These are phyloP conservation scores for Triops cancriformis DNA, from an alignment of 1,140 invertebrate species.

Conservation along the genomic window DNA sequence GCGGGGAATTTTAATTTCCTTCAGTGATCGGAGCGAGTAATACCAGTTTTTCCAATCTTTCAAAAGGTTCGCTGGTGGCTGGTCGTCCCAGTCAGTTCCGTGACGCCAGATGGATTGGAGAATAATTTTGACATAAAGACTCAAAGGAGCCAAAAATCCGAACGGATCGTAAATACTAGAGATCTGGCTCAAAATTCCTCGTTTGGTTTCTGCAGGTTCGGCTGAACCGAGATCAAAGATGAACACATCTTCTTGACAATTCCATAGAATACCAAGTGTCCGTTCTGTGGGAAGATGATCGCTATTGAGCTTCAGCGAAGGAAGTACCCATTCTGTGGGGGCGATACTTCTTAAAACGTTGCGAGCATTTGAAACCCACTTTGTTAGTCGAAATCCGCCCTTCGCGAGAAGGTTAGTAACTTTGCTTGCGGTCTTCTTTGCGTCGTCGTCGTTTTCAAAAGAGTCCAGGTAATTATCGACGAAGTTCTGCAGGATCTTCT, in stretches of 20 bases:
- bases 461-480: conserved; percentile 42
- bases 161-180: too few relatives aligned
- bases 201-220: background rate
- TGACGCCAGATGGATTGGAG: background rate
- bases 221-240: too few relatives aligned
- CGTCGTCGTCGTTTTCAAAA: conserved; percentile 21
- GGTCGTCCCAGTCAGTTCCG: background rate
- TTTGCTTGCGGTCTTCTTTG: background rate
- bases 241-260: too few relatives aligned
- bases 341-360: background rate
- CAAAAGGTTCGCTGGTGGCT: background rate
- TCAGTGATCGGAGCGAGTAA: background rate
- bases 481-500: conserved; percentile 26
- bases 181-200: background rate
- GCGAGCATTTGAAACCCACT: conserved; percentile 3
- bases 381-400: conserved; percentile 14
- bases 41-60: background rate
- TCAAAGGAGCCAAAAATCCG: background rate
- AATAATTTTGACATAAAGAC: background rate
- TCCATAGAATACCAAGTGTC: conserved; percentile 6
- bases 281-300: conserved; percentile 8
- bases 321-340: background rate
- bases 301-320: background rate
- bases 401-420: background rate
- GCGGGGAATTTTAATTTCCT: background rate